These are phyloP conservation scores for Hypocryptadius cinnamomeus DNA, from an alignment of 2,113 vertebrate species.

Conservation along the genomic window DNA sequence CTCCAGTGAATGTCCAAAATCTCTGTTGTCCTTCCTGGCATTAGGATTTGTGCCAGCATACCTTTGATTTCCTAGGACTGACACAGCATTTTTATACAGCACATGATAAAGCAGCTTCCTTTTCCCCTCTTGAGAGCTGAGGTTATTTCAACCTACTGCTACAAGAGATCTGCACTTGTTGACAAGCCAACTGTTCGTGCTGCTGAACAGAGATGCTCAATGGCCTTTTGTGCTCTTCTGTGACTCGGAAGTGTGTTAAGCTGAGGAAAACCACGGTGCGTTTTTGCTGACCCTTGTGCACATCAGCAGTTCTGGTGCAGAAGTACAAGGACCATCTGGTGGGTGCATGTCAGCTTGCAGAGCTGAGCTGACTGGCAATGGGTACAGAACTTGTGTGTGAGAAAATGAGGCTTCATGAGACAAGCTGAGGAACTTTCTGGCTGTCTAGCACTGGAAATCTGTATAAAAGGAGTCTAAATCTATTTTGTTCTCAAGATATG, in stretches of 20 bases:
- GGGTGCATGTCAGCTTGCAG: neutral
- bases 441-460: neutral
- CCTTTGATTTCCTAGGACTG: neutral
- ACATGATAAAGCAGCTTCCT: neutral
- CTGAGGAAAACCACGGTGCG: neutral
- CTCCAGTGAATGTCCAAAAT: neutral
- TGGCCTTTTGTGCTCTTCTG: neutral
- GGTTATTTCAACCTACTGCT: neutral
- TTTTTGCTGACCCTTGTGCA: neutral
- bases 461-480: neutral
- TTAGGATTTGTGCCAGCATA: neutral
- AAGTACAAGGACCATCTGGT: neutral
- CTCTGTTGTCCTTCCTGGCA: neutral
- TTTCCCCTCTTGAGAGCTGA: neutral
- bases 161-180: neutral
- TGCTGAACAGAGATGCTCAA: neutral
- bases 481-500: neutral
- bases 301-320: constrained; percentile 14
- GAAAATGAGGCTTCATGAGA: neutral
- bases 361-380: neutral
- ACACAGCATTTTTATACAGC: neutral
- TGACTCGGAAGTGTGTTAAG: neutral
- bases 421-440: neutral
- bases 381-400: neutral
- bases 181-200: neutral